Evolutionary conservation across 2,888 invertebrate species (phyloP).

Genomic region (Drosophila testacea): DNA sequence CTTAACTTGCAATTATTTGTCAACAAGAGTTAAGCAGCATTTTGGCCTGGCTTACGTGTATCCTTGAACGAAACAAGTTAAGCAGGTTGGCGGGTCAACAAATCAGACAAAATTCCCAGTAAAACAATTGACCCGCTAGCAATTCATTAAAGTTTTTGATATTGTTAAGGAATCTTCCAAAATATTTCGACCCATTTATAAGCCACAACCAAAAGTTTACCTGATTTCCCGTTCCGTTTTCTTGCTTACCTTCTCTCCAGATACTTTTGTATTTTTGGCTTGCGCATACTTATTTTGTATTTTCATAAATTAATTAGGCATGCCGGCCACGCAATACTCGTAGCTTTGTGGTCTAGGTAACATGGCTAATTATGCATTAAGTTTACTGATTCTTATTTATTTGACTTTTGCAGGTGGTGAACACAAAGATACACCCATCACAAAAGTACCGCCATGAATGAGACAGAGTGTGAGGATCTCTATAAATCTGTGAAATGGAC

Average conservation of each 20-base stretch:
- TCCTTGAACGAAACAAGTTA: slow-evolving; percentile 43
- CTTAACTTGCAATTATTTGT: slow-evolving; percentile 54
- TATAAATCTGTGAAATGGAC: slow-evolving; percentile 93
- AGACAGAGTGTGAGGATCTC: slow-evolving; percentile 92
- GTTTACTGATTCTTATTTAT: slow-evolving; percentile 14
- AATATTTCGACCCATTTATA: neutral
- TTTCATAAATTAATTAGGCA: slow-evolving; percentile 71
- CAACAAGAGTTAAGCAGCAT: slow-evolving; percentile 27
- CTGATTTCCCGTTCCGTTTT: neutral
- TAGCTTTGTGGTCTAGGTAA: slow-evolving; percentile 7
- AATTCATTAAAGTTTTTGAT: slow-evolving; percentile 35
- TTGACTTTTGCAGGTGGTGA: slow-evolving; percentile 82
- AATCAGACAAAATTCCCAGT: slow-evolving; percentile 15
- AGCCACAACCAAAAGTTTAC: neutral
- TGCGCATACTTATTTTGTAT: slow-evolving; percentile 21
- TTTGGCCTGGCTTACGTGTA: slow-evolving; percentile 23
- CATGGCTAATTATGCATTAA: slow-evolving; percentile 44
- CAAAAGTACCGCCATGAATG: slow-evolving; percentile 90
- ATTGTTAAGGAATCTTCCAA: slow-evolving; percentile 10
- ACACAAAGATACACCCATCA: slow-evolving; percentile 81
- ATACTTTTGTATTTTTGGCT: neutral
- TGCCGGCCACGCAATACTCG: slow-evolving; percentile 43
- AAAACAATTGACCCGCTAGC: slow-evolving; percentile 14
- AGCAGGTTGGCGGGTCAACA: slow-evolving; percentile 16
- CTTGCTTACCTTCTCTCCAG: neutral